phyloP scores from a whole-genome alignment of 2,113 vertebrate species.

The Gopherus flavomarginatus region DNA sequence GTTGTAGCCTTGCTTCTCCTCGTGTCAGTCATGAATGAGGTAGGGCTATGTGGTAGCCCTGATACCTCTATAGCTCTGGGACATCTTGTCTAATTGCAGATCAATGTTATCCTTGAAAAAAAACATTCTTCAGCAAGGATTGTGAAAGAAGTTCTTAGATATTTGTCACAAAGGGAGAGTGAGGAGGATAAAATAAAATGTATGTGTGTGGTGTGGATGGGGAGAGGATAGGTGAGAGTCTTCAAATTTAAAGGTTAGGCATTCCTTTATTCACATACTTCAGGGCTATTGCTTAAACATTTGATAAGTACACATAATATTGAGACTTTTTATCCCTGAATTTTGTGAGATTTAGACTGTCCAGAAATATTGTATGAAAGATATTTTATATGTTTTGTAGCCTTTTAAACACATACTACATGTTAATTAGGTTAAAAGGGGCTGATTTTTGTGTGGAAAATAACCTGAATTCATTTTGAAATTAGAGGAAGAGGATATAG shows the following conservation, averaged over 20 bases:
- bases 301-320: neutral
- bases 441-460: neutral
- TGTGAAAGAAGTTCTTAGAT: neutral
- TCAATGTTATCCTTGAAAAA: neutral
- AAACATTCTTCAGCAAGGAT: neutral
- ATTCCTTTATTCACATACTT: neutral
- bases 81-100: neutral
- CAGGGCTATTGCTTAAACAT: neutral
- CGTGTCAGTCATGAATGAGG: neutral
- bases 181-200: neutral
- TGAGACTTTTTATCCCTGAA: neutral
- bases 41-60: neutral
- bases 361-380: neutral
- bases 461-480: neutral
- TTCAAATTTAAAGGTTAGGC: neutral
- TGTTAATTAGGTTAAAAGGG: neutral
- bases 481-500: neutral
- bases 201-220: too few relatives aligned
- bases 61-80: neutral
- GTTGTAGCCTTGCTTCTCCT: neutral
- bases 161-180: neutral
- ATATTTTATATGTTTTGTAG: neutral
- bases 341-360: neutral
- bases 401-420: neutral
- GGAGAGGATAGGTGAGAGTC: neutral